Base-by-base conservation (phyloP, 2,113 vertebrate genomes). In the Castor canadensis region DNA sequence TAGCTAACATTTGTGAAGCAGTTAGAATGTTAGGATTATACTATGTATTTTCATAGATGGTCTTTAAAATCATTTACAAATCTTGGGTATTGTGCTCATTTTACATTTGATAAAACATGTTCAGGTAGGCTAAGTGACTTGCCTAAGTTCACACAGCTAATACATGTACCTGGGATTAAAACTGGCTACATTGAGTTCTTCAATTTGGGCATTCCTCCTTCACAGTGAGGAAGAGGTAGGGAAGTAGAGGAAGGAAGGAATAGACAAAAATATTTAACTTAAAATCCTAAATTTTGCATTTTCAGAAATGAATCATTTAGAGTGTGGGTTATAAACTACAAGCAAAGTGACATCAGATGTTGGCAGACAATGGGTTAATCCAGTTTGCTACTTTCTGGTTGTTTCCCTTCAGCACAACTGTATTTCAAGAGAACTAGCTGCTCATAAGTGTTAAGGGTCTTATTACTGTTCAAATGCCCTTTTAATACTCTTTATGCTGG, bases 401-500 rank as follows among this genome's bases (percentile, higher is more conserved):
- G 69, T 96, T 89, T 85, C n/a, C 75, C 26, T 79, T 82, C 45
- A 72, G 60, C 52, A 76, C 69, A 92, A 89, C 54, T 94, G 28
- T 76, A 93, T 67, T 97, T 89, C 83, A 82, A 67, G 83, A 92
- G 66, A 94, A 97, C 91, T 90, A 75, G 90, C 89, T 97, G 75
- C 86, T 94, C 89, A 17, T 90, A 89, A 95, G 94, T 94, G 92
- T 98, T 97, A 88, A 94, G 87, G 95, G 80, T 85, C 81, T 96
- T 97, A 73, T 97, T 97, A 96, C 89, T 72, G 81, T 98, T 97
- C 96, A 92, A 91, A 95, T 96, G 88, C 92, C 92, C 91, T 93
- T 96, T 94, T 96, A 83, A 69, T 95, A 89, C 84, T 97, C 97
- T 96, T 96, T 95, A 83, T 95, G 71, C 77, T 93, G 88, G 96